A percentile compares a stretch with the other conserved stretches of the same genome.
Conservation (phyloP, 2,888 invertebrate genomes). For the Lingula anatina region DNA sequence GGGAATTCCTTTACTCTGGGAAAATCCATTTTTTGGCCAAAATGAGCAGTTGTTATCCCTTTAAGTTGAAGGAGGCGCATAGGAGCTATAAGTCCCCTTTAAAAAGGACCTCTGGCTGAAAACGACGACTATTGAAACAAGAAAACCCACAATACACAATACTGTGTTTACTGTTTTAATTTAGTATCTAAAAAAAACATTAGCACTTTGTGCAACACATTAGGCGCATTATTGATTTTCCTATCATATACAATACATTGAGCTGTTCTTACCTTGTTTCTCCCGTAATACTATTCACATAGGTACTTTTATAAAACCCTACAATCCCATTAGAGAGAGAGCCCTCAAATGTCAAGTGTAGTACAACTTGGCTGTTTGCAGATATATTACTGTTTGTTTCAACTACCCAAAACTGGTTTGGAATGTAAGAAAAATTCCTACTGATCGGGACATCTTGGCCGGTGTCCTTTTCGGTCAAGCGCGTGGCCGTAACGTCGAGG, state of each 20-base stretch:
- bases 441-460: constrained; percentile 17
- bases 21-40: too few relatives aligned
- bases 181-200: background rate
- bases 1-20: too few relatives aligned
- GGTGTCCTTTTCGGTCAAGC: constrained; percentile 21
- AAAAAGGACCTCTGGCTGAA: too few relatives aligned
- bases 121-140: too few relatives aligned
- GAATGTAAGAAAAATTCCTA: constrained; percentile 42
- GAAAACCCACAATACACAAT: background rate
- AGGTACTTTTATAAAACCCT: constrained; percentile 69
- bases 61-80: too few relatives aligned
- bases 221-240: background rate
- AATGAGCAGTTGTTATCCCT: too few relatives aligned
- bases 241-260: background rate
- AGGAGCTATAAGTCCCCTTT: too few relatives aligned
- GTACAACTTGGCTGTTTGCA: constrained; percentile 26
- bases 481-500: constrained; percentile 56
- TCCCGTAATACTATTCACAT: constrained; percentile 48
- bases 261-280: constrained; percentile 25
- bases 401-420: constrained; percentile 54
- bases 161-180: background rate
- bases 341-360: constrained; percentile 63
- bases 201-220: background rate
- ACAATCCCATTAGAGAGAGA: constrained; percentile 64
- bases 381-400: constrained; percentile 25